Conservation (phyloP, 2,888 invertebrate genomes). For the Caenorhabditis sp. region DNA sequence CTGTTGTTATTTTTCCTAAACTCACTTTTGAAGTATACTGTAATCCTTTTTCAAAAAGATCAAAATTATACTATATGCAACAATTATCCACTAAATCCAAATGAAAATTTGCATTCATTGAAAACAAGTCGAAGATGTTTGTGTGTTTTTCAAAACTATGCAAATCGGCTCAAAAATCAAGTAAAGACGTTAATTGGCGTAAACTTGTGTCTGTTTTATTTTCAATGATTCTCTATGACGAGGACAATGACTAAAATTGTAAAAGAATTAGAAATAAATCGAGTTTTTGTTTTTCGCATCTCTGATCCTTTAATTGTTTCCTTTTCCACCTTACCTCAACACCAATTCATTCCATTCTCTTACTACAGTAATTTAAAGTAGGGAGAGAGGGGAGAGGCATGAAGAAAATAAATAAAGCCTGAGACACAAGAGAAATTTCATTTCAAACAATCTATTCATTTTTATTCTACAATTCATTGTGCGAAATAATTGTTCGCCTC, state of each 20-base stretch:
- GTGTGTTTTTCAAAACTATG: not conserved
- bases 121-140: not conserved
- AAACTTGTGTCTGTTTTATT: constrained; percentile 25
- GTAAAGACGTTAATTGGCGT: constrained; percentile 37
- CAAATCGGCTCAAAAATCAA: constrained; percentile 38
- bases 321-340: not conserved
- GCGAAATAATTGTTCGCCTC: not conserved
- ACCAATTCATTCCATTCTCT: not conserved
- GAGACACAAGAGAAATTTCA: not conserved
- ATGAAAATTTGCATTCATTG: not conserved
- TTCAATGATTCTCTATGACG: not conserved
- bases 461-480: not conserved
- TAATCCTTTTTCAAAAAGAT: not conserved
- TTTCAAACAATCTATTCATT: not conserved
- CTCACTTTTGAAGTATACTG: no score
- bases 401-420: not conserved
- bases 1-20: no score
- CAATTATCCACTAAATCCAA: not conserved
- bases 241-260: constrained; percentile 16
- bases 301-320: constrained; percentile 41
- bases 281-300: constrained; percentile 45
- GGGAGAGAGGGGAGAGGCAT: not conserved
- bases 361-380: not conserved
- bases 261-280: constrained; percentile 44
- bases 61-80: not conserved